A percentile compares a stretch with the other conserved stretches of the same genome.
These are phyloP conservation scores for Eupithecia centaureata DNA, from an alignment of 2,888 invertebrate genomes.

Conservation along the genomic window DNA sequence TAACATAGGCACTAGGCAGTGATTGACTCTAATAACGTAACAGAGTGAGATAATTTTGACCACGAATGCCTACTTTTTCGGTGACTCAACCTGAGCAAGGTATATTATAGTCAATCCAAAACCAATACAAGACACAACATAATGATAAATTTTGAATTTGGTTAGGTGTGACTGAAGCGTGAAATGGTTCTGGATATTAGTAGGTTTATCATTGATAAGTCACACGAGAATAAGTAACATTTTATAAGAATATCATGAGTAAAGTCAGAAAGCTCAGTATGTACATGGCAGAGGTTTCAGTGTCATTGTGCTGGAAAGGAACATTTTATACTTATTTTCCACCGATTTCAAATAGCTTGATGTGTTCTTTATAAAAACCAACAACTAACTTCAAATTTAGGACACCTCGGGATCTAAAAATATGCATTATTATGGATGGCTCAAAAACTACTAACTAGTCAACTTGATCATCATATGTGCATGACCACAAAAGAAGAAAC, in stretches of 20 bases:
- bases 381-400: no score
- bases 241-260: slow-evolving; percentile 43
- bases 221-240: slow-evolving; percentile 29
- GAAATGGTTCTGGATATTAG: slow-evolving; percentile 76
- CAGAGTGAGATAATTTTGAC: slow-evolving; percentile 9
- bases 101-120: slow-evolving; percentile 68
- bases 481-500: no score
- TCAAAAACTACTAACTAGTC: no score
- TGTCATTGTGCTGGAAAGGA: slow-evolving; percentile 32
- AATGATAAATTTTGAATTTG: slow-evolving; percentile 80
- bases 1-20: slow-evolving; percentile 2
- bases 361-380: no score
- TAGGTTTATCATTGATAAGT: slow-evolving; percentile 54
- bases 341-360: no score
- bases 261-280: slow-evolving; percentile 44
- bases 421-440: no score
- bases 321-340: background rate
- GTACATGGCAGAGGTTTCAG: slow-evolving; percentile 40
- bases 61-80: slow-evolving; percentile 39
- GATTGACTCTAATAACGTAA: slow-evolving; percentile 8
- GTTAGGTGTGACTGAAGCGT: slow-evolving; percentile 76
- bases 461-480: no score
- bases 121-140: slow-evolving; percentile 85
- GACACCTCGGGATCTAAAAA: no score
- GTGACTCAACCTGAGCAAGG: slow-evolving; percentile 48